Conservation (phyloP, 2,113 vertebrate genomes). For the Lethenteron reissneri region DNA sequence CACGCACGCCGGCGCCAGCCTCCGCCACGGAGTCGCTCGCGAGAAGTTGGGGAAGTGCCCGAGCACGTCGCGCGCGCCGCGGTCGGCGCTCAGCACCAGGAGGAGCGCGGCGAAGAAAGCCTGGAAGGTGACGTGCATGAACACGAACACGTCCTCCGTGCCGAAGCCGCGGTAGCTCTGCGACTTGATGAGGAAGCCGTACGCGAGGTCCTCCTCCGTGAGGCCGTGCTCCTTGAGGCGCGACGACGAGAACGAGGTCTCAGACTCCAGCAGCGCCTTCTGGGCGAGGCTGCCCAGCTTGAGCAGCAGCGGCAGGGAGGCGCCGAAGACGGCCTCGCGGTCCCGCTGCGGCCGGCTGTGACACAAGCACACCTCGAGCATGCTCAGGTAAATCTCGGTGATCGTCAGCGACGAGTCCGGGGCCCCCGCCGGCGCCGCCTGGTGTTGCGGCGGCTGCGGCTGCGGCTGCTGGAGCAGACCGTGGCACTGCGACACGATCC, state of each 20-base stretch:
- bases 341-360: background rate
- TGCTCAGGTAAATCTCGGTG: constrained; percentile 44
- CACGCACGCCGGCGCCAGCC: too few species aligned
- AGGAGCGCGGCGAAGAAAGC: constrained; percentile 49
- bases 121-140: constrained; percentile 47
- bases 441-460: background rate
- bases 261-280: constrained; percentile 24
- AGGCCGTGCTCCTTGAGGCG: constrained; percentile 25
- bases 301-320: constrained; percentile 19
- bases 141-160: constrained; percentile 25
- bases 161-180: constrained; percentile 9
- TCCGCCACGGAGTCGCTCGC: background rate
- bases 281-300: constrained; percentile 34
- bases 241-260: constrained; percentile 31
- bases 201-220: constrained; percentile 25
- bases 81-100: constrained; percentile 17
- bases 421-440: constrained; percentile 26
- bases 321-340: constrained; percentile 16
- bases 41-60: constrained; percentile 2
- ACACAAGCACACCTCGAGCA: constrained; percentile 35
- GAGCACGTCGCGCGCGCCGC: background rate
- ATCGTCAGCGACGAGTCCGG: constrained; percentile 27
- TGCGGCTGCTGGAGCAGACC: constrained; percentile 9
- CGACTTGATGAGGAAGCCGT: constrained; percentile 34
- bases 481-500: constrained; percentile 54